phyloP scores from a whole-genome alignment of 2,888 invertebrate species.

The Helleia helle region DNA sequence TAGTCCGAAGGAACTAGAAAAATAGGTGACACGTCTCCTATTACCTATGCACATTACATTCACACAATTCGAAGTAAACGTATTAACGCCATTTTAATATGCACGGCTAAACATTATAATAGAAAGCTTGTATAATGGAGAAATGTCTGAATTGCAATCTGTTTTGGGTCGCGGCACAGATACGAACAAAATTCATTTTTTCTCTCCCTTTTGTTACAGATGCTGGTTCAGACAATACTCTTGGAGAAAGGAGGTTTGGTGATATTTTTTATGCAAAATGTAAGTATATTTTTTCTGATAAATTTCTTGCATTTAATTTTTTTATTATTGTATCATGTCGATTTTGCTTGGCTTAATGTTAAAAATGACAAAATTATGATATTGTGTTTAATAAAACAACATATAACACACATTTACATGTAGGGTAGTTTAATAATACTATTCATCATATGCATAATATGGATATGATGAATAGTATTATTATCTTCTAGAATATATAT shows the following conservation, averaged over 20 bases:
- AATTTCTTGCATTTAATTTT: conserved; percentile 11
- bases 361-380: too few relatives aligned
- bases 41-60: too few relatives aligned
- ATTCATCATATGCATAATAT: too few relatives aligned
- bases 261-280: conserved; percentile 59
- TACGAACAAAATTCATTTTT: conserved; percentile 13
- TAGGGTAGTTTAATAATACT: too few relatives aligned
- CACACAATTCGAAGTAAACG: not conserved
- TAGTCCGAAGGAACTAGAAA: too few relatives aligned
- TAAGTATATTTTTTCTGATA: conserved; percentile 32
- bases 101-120: conserved; percentile 1
- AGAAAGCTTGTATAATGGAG: not conserved
- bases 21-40: too few relatives aligned
- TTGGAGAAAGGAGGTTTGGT: conserved; percentile 35
- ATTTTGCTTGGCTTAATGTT: too few relatives aligned
- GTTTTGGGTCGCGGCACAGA: conserved; percentile 9
- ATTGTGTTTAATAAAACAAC: too few relatives aligned
- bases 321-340: too few relatives aligned
- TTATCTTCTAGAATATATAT: too few relatives aligned
- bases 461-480: too few relatives aligned
- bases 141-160: conserved; percentile 7
- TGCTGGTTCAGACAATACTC: conserved; percentile 55
- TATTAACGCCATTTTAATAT: not conserved
- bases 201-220: conserved; percentile 47
- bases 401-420: too few relatives aligned